A percentile compares a stretch with the other conserved stretches of the same genome.
Evolutionary conservation across 2,113 vertebrate genomes (phyloP).

Genomic region (Empidonax traillii): DNA sequence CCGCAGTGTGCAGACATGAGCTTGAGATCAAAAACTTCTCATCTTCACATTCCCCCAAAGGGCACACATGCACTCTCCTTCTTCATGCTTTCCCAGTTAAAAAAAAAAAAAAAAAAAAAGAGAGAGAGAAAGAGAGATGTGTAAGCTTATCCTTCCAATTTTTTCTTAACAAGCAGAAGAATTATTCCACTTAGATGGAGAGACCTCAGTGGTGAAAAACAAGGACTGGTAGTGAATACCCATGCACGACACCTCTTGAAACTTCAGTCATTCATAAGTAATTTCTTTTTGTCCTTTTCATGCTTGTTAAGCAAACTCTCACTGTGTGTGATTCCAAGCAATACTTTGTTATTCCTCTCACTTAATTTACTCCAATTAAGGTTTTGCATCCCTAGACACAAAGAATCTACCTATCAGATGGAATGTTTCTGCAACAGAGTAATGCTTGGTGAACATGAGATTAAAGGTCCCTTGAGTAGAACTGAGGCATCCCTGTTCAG

Average conservation of each 20-base stretch:
- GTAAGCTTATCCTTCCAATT: background rate
- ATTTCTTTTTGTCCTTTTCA: background rate
- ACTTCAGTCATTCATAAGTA: background rate
- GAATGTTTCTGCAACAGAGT: background rate
- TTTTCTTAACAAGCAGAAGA: background rate
- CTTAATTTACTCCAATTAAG: background rate
- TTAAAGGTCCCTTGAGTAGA: background rate
- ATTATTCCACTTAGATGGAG: background rate
- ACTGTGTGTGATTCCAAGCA: background rate
- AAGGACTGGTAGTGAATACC: background rate
- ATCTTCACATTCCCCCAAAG: background rate
- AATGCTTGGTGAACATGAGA: background rate
- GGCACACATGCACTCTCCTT: background rate
- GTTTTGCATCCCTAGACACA: background rate
- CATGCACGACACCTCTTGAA: background rate
- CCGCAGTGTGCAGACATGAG: background rate
- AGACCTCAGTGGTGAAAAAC: background rate
- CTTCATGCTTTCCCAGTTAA: background rate
- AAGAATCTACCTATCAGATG: background rate
- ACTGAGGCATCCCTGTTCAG: background rate
- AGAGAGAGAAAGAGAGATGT: background rate
- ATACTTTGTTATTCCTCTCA: background rate
- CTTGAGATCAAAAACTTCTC: background rate
- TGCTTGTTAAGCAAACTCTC: background rate
- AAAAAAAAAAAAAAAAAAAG: background rate